A percentile compares a stretch with the other conserved stretches of the same genome.
These are phyloP conservation scores for Cynodonichthys magdalenae DNA, from an alignment of 2,797 vertebrate genomes.

Conservation along the genomic window DNA sequence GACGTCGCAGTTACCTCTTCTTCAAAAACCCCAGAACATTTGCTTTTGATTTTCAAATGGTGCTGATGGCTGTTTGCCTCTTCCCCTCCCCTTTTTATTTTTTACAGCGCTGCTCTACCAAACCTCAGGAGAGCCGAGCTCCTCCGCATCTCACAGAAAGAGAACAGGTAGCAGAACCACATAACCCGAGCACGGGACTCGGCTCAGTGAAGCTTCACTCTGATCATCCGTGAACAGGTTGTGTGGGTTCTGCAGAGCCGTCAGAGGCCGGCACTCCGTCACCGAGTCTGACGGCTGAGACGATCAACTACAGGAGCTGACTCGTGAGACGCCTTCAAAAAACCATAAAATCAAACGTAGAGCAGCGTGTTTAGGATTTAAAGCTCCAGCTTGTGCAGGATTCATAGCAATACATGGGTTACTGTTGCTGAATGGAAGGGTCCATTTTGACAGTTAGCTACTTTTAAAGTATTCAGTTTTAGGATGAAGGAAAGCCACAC, in stretches of 20 bases:
- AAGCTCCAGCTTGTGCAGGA: conserved; percentile 18
- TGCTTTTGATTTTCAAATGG: conserved; percentile 78
- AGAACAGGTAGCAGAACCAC: conserved; percentile 65
- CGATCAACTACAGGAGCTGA: conserved; percentile 44
- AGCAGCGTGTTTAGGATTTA: conserved; percentile 22
- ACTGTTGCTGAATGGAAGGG: conserved; percentile 12
- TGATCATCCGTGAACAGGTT: conserved; percentile 50
- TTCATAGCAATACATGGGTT: conserved; percentile 22
- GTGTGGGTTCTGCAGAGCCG: conserved; percentile 40
- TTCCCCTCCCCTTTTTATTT: neutral
- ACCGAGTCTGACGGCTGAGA: conserved; percentile 32
- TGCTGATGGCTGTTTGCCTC: conserved; percentile 67
- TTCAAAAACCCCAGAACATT: conserved; percentile 69
- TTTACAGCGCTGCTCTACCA: conserved; percentile 60
- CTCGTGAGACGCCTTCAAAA: conserved; percentile 40
- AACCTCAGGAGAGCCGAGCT: conserved; percentile 49
- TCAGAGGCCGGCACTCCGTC: conserved; percentile 47
- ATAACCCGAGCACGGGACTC: conserved; percentile 46
- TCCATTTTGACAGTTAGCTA: conserved; percentile 20
- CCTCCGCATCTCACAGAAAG: conserved; percentile 59
- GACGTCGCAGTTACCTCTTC: conserved; percentile 62
- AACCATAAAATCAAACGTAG: conserved; percentile 36
- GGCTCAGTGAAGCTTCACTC: conserved; percentile 25
- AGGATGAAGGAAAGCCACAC: neutral
- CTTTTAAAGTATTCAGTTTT: conserved; percentile 11